Base-by-base conservation (phyloP, 1,140 invertebrate species). In the Pteromalus puparum region DNA sequence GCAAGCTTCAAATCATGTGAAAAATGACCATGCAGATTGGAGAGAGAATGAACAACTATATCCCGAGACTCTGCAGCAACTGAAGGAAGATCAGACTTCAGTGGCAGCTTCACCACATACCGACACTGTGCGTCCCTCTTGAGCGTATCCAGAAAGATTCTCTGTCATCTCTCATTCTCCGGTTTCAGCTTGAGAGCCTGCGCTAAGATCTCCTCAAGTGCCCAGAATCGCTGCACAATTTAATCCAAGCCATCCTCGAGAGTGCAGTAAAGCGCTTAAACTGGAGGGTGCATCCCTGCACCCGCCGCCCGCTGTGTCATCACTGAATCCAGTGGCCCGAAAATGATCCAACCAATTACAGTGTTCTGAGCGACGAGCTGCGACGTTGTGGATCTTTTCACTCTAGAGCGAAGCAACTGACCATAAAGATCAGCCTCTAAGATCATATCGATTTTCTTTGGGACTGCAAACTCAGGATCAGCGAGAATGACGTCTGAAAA, bases 291-390 rank as follows among this genome's bases (percentile, higher is more conserved):
- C n/a, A n/a, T n/a, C n/a, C n/a, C n/a, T 70, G 3, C 18, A 2
- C 2, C 6, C 2, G 5, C 2, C 34, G 34, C 34, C 6, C 34
- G 34, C 6, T 3, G 21, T 30, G n/a, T 78, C 75, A 75, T 80
- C 82, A 83, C 83, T 80, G 13, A 1, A 4, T 75, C 9, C 9
- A 65, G 15, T 0, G 82, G 61, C 26, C 90, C 90, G 28, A 87
- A 88, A 24, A 91, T 48, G 48, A 90, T 82, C 89, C 88, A 90
- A 5, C 90, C 89, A 24, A 90, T 28, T 26, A 72, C 79, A 0
- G 88, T 91, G 6, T 90, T 81, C 86, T 91, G 89, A 46, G 87
- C 90, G 1, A 88, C 87, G 7, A 89, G 87, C 6, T 15, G 2
- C 0, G 81, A 65, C 30, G 26, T 2, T 3, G 24, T 30, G 9